phyloP scores from a whole-genome alignment of 1,140 invertebrate genomes.

The Triops cancriformis region DNA sequence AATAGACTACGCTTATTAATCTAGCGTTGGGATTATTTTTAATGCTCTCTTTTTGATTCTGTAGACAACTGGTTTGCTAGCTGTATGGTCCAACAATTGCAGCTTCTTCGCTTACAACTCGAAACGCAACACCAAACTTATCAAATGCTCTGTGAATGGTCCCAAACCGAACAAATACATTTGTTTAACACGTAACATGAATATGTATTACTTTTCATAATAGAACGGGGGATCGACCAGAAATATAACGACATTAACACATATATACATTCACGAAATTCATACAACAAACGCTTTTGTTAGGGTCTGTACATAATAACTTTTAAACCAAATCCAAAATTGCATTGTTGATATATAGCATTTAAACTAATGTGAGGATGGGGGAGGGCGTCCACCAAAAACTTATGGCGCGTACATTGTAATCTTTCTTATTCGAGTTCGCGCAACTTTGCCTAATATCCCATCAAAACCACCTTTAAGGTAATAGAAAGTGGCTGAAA shows the following conservation, averaged over 20 bases:
- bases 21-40: too few species aligned
- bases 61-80: background rate
- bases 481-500: too few species aligned
- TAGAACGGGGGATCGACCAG: background rate
- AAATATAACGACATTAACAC: constrained; percentile 11
- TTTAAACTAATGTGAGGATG: background rate
- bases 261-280: background rate
- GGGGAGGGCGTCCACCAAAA: too few species aligned
- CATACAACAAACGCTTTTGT: background rate
- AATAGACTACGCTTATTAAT: too few species aligned
- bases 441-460: too few species aligned
- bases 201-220: constrained; percentile 11
- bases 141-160: background rate
- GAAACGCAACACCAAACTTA: background rate
- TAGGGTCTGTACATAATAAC: background rate
- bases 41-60: too few species aligned
- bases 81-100: background rate
- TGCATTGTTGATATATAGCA: background rate
- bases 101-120: background rate
- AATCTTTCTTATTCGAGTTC: too few species aligned
- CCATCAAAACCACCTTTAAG: too few species aligned
- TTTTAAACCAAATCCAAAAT: background rate
- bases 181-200: background rate
- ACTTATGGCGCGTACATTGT: too few species aligned
- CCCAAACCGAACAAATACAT: background rate